Percentiles rank a stretch among this genome's conserved stretches.
phyloP scores from a whole-genome alignment of 2,113 vertebrate species.

The Leptobrachium ailaonicum region DNA sequence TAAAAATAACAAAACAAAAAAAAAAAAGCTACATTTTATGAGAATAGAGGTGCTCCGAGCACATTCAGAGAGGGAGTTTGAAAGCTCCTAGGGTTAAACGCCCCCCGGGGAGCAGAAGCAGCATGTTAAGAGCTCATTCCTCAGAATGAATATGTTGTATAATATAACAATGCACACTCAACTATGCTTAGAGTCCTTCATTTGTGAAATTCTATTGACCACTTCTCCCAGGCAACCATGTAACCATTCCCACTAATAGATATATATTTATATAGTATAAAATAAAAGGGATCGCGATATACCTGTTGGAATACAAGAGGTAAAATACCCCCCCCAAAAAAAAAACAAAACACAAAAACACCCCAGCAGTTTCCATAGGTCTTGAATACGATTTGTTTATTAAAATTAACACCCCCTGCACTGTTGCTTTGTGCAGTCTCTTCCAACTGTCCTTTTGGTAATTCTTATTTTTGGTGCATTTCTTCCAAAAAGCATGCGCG shows the following conservation, averaged over 20 bases:
- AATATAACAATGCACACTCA: conserved; percentile 29
- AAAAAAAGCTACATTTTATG: conserved; percentile 49
- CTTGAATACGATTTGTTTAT: too few relatives aligned
- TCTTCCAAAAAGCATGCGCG: too few relatives aligned
- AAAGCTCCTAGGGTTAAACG: conserved; percentile 3
- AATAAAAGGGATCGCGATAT: background rate
- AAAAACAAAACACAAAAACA: background rate
- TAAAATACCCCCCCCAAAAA: background rate
- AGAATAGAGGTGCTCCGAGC: conserved; percentile 45
- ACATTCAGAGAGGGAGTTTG: conserved; percentile 42
- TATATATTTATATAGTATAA: background rate
- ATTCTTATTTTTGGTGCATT: too few relatives aligned
- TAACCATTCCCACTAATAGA: conserved; percentile 14
- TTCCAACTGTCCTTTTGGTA: too few relatives aligned
- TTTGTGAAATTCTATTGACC: conserved; percentile 45
- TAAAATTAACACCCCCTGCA: too few relatives aligned
- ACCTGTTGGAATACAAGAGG: background rate
- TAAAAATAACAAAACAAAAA: conserved; percentile 26
- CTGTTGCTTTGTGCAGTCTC: too few relatives aligned
- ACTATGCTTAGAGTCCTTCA: conserved; percentile 32
- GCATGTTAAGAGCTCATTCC: conserved; percentile 38
- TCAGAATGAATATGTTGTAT: conserved; percentile 33
- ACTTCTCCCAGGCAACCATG: conserved; percentile 24
- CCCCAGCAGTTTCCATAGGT: background rate
- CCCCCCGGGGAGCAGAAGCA: conserved; percentile 32